Base-by-base conservation (phyloP, 2,888 invertebrate species). In the Acleris cristana region DNA sequence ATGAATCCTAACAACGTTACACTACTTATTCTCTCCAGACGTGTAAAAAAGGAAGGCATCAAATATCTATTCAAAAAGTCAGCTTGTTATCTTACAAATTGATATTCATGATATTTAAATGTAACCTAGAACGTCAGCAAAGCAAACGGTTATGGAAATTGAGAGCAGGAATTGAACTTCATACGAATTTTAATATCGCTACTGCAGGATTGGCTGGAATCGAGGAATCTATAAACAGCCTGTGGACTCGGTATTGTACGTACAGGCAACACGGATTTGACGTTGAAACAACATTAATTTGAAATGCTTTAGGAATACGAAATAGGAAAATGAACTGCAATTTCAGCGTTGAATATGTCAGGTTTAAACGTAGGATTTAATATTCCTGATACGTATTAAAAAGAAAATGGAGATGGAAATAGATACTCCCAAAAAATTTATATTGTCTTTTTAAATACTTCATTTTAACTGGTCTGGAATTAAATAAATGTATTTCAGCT, bases 41-140 rank as follows among this genome's bases (percentile, higher is more conserved):
- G 19, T n/a, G 18, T 55, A 55, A 53, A 55, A 55, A 55, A 21
- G 40, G 14, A 44, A 45, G 45, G 34, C 45, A 56, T 66, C 40
- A 62, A 52, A 62, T 61, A 65, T 61, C 62, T 26, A 30, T 65
- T 69, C 61, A 52, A 65, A 63, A 65, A 65, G 62, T 30, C 56
- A 63, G 65, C 55, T 65, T 70, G 61, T 69, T 71, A 67, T 70
- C 62, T 65, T 65, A 54, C 65, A 69, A 69, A 67, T 70, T 80
- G 75, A 66, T 76, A 82, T 83, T 81, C 78, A 81, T 79, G 75
- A 73, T 76, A 84, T 83, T 84, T 76, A 84, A 82, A 84, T 84
- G 70, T 72, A 65, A 66, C 64, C 69, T 74, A 75, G 78, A 82
- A 63, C 83, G 84, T 85, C 83, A 85, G 74, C 70, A 72, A 65